Conservation (phyloP, 2,113 vertebrate species). For the Neofelis nebulosa region DNA sequence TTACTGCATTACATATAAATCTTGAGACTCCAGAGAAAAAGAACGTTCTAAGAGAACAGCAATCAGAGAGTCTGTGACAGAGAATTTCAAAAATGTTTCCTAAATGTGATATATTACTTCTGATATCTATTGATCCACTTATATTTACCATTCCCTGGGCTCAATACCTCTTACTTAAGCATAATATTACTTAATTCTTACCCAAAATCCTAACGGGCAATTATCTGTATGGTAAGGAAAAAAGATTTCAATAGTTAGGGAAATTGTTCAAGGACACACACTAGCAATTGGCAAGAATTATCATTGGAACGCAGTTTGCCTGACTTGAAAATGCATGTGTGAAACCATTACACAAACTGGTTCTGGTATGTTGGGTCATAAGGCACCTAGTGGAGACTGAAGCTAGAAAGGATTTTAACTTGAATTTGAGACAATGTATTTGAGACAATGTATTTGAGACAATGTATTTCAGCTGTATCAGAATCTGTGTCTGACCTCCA, state of each 20-base stretch:
- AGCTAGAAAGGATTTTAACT: not conserved
- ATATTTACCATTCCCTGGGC: not conserved
- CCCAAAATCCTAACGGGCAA: not conserved
- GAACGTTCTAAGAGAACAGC: not conserved
- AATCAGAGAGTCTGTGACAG: not conserved
- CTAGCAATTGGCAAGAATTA: not conserved
- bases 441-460: not conserved
- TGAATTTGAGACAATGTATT: not conserved
- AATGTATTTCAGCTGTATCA: not conserved
- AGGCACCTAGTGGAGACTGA: not conserved
- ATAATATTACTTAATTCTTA: not conserved
- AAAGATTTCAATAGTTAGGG: not conserved
- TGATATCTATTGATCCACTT: not conserved
- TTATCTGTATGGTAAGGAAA: not conserved
- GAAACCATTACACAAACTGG: not conserved
- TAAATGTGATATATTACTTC: not conserved
- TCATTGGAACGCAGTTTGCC: not conserved
- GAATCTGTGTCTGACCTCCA: not conserved
- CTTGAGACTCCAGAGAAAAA: not conserved
- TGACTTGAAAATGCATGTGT: not conserved
- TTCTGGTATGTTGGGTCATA: not conserved
- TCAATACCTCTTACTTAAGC: not conserved
- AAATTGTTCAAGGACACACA: not conserved
- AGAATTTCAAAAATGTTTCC: not conserved
- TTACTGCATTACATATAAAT: not conserved